Conservation (phyloP, 1,140 invertebrate genomes). For the Battus philenor region DNA sequence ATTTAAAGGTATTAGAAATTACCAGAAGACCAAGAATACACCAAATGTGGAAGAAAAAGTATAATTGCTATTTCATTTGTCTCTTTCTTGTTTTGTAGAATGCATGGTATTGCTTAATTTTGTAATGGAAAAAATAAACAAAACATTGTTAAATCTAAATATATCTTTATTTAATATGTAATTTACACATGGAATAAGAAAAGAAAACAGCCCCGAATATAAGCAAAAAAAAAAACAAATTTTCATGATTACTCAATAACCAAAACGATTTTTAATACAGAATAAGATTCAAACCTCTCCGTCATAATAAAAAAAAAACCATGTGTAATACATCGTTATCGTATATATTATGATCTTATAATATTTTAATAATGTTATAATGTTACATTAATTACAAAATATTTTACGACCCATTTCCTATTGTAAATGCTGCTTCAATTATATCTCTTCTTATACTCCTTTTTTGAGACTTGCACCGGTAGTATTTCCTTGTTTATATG, state of each 20-base stretch:
- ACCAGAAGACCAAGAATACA: no score
- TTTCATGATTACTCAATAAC: conserved; percentile 44
- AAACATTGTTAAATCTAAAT: conserved; percentile 50
- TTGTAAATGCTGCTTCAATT: conserved; percentile 35
- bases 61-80: no score
- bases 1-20: no score
- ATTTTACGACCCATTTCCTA: conserved; percentile 21
- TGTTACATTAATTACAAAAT: conserved; percentile 23
- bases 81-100: no score
- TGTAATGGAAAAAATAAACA: conserved; percentile 14
- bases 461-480: conserved; percentile 67
- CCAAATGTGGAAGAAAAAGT: no score
- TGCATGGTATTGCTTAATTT: no score
- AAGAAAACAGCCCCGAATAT: no score
- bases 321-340: conserved; percentile 23
- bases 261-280: conserved; percentile 31
- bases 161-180: conserved; percentile 58
- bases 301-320: conserved; percentile 17
- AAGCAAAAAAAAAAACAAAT: conserved; percentile 47
- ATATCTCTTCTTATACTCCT: conserved; percentile 30
- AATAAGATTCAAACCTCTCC: conserved; percentile 62
- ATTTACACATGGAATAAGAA: conserved; percentile 53
- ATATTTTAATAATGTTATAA: conserved; percentile 27
- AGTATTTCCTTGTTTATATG: conserved; percentile 29
- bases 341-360: conserved; percentile 33